Conservation (phyloP, 2,797 vertebrate genomes). For the Alca torda region DNA sequence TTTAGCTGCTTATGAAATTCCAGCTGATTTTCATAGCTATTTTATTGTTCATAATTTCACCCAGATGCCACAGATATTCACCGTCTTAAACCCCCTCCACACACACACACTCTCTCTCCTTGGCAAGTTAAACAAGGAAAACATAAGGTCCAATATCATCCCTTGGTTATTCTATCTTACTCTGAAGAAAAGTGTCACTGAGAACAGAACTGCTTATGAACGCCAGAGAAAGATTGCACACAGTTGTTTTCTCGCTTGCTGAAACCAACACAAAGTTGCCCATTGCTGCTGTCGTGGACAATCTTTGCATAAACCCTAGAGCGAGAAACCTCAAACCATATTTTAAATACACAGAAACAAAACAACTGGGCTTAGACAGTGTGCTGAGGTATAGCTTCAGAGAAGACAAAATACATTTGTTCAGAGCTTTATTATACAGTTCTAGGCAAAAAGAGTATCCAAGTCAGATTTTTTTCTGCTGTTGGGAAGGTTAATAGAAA, state of each 20-base stretch:
- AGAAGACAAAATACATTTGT: not conserved
- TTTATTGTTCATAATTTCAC: constrained; percentile 24
- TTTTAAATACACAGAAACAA: not conserved
- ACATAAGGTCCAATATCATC: not conserved
- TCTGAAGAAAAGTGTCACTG: not conserved
- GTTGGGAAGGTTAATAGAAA: not conserved
- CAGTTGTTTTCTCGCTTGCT: not conserved
- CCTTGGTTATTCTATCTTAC: not conserved
- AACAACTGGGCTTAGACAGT: not conserved
- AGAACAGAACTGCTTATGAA: not conserved
- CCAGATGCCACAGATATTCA: not conserved
- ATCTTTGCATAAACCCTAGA: not conserved
- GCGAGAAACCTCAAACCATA: not conserved
- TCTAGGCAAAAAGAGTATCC: not conserved
- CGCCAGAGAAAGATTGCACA: not conserved
- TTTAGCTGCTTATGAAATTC: constrained; percentile 16
- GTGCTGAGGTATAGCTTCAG: not conserved
- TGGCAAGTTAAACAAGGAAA: not conserved
- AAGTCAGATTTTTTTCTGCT: not conserved
- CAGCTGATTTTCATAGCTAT: not conserved
- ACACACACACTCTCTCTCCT: not conserved
- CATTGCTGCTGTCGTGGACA: not conserved
- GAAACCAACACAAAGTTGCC: not conserved
- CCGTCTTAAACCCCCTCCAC: not conserved
- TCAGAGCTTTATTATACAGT: not conserved